Percentiles rank a stretch among this genome's conserved stretches.
Conservation (phyloP, 2,113 vertebrate species). For the Entosphenus tridentatus region DNA sequence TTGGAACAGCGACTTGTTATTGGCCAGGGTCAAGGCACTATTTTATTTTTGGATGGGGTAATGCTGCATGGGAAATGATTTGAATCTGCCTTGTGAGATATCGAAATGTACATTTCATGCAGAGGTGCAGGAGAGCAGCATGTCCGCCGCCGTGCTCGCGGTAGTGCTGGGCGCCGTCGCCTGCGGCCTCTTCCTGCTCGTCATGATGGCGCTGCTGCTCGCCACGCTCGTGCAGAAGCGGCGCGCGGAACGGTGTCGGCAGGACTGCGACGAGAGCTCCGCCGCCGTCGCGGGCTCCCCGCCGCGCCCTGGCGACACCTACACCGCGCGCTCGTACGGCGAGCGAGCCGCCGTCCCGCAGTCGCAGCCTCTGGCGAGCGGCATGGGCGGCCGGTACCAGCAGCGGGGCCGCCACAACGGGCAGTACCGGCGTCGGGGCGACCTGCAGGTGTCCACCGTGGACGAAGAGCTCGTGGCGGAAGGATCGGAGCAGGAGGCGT, state of each 20-base stretch:
- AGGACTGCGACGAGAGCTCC: neutral
- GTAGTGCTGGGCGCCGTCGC: slow-evolving; percentile 1
- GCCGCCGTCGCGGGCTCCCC: neutral
- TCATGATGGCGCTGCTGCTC: neutral
- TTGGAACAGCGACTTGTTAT: neutral
- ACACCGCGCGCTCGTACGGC: too few species aligned
- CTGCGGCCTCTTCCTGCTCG: neutral
- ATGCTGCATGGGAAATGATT: neutral
- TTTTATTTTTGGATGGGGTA: neutral
- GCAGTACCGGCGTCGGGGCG: too few species aligned
- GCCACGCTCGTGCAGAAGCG: slow-evolving; percentile 1
- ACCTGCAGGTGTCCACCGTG: too few species aligned
- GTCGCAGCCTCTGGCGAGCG: too few species aligned
- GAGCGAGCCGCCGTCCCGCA: too few species aligned
- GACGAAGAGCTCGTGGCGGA: too few species aligned
- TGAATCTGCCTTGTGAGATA: neutral
- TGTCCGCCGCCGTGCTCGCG: neutral
- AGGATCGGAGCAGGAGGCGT: too few species aligned
- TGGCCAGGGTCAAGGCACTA: neutral
- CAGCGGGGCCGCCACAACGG: too few species aligned
- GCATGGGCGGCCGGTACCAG: too few species aligned
- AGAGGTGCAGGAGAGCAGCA: neutral
- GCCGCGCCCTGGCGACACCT: too few species aligned
- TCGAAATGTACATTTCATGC: neutral
- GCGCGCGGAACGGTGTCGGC: neutral